Base-by-base conservation (phyloP, 2,113 vertebrate species). In the Coregonus clupeaformis region DNA sequence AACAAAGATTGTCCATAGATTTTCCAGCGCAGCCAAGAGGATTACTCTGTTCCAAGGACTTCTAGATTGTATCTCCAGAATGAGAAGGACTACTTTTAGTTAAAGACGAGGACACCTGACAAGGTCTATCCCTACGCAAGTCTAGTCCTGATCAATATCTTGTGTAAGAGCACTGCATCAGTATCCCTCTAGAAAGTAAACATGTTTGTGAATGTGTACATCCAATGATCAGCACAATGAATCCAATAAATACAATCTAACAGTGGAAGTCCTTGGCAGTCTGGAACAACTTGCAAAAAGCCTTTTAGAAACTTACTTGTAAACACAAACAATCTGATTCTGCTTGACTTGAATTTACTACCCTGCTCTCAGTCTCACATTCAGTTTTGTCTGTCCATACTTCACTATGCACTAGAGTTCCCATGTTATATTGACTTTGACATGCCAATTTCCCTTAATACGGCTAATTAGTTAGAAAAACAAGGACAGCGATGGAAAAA, bases 361-460 rank as follows among this genome's bases (percentile, higher is more conserved):
- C 18, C 57, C 57, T 22, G 5, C 57, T 22, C 18, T 20, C n/a
- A n/a, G 2, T 24, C 57, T 7, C 52, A 55, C 18, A 22, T 60
- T 60, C 57, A 22, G 57, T 60, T 60, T 24, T 60, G n/a, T 22
- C 52, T 20, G 16, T 55, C 16, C 52, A 55, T 55, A 55, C 52
- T 45, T 65, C 27, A 78, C 67, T 67, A 57, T 68, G 60, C 22
- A 29, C n/a, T 66, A 73, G 68, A 66, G 16, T 36, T 22, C 32
- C 49, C 27, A 52, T 27, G 55, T 27, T 75, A 71, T 71, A 79
- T 79, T 64, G 75, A 59, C 57, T 63, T 45, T 79, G 77, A 75
- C 77, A 75, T 14, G 47, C 47, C 47, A 52, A 18, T 72, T 71
- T 74, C 68, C 73, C 68, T 71, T 68, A 75, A 60, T 75, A 68